Evolutionary conservation across 2,797 vertebrate genomes (phyloP), one percentile per base, ranked within the genome.

Genomic region (Forpus xanthops): DNA sequence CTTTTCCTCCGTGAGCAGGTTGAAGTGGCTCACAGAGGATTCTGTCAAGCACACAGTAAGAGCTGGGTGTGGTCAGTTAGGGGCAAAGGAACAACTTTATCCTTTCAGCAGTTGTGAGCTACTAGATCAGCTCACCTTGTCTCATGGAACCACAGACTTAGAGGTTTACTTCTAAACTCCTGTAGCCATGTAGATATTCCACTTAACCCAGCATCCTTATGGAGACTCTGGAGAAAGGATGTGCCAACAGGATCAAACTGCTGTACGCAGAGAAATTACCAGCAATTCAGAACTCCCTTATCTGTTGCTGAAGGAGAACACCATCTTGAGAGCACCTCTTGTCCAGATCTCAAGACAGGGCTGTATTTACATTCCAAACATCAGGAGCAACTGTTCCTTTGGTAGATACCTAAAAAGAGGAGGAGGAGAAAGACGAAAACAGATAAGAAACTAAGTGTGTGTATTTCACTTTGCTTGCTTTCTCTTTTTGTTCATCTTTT

Each of bases 171-270:
- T 85, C 39, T 55, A 15, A 47, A 23, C 27, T 64, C n/a, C 20
- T 53, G 30, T 33, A 79, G 44, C 53, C 67, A 23, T 0, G 2
- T 13, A 77, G 39, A 55, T 68, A 87, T 81, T 86, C 24, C 42
- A 75, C 56, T 52, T 37, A 61, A 65, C 19, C 11, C 3, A 1
- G 31, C 0, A 0, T 15, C 50, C 84, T 50, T 64, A 33, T 5
- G 50, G 31, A 35, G 19, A 47, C 60, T 28, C 15, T 5, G 30
- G 31, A 50, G 31, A 55, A 84, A 66, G 50, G 75, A 75, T 0
- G 0, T 2, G 8, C 47, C 74, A 65, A 18, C 12, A 68, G 41
- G 8, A 44, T 41, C 0, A 0, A 24, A 21, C 23, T 58, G 35
- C 39, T 67, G 8, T 12, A 24, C 23, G 16, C 35, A 30, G 41